Conservation (phyloP, 2,888 invertebrate species). For the Ormia ochracea region DNA sequence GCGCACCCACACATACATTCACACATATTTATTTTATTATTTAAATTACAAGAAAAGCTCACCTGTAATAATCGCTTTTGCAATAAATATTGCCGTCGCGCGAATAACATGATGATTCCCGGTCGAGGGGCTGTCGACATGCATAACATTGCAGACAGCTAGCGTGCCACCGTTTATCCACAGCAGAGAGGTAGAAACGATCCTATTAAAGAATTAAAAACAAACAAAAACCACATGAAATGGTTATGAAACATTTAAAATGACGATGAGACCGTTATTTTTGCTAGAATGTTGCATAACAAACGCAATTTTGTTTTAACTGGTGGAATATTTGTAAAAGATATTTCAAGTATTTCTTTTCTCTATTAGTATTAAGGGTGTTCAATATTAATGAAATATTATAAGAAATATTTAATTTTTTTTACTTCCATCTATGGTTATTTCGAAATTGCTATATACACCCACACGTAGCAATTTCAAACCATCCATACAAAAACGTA, state of each 20-base stretch:
- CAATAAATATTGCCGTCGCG: slow-evolving; percentile 96
- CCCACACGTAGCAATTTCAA: too few species aligned
- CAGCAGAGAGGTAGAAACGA: slow-evolving; percentile 92
- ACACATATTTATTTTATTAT: not conserved
- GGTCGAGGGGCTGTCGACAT: slow-evolving; percentile 92
- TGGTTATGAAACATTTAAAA: slow-evolving; percentile 1
- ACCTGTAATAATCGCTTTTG: slow-evolving; percentile 98
- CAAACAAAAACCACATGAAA: slow-evolving; percentile 45
- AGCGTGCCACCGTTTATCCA: slow-evolving; percentile 95
- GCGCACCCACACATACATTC: too few species aligned
- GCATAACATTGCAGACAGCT: slow-evolving; percentile 93
- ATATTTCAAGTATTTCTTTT: not conserved
- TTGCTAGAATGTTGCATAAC: not conserved
- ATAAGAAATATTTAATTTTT: too few species aligned
- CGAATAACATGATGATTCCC: slow-evolving; percentile 94
- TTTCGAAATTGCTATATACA: too few species aligned
- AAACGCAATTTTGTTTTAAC: not conserved
- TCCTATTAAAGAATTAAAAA: slow-evolving; percentile 78
- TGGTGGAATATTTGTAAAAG: not conserved
- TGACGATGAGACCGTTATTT: slow-evolving; percentile 32
- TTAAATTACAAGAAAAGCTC: slow-evolving; percentile 74
- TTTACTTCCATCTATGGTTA: too few species aligned
- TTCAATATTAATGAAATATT: not conserved
- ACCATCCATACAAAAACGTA: too few species aligned
- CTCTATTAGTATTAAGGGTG: not conserved